Evolutionary conservation across 2,888 invertebrate genomes (phyloP).

Genomic region (Ariolimax columbianus): DNA sequence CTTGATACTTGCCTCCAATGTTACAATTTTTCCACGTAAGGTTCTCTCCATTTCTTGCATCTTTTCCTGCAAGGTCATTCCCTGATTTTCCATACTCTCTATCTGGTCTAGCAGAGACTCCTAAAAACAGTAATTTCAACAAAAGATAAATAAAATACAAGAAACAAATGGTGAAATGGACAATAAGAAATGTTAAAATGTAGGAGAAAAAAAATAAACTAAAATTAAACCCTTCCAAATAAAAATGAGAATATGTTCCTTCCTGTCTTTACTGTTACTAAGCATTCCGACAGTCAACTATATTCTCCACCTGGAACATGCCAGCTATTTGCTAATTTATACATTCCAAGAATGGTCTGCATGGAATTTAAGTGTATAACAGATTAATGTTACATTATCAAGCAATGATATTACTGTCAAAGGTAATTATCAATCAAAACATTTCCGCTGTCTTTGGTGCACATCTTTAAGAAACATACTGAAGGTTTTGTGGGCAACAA

Average conservation of each 20-base stretch:
- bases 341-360: too few species aligned
- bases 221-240: background rate
- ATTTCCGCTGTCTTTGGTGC: too few species aligned
- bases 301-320: too few species aligned
- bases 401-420: too few species aligned
- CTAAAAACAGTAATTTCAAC: constrained; percentile 9
- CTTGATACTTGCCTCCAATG: constrained; percentile 48
- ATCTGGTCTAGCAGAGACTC: constrained; percentile 66
- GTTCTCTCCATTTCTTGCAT: constrained; percentile 57
- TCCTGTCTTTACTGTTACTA: background rate
- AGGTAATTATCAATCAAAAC: too few species aligned
- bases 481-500: too few species aligned
- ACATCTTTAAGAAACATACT: too few species aligned
- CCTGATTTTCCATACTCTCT: constrained; percentile 65
- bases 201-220: background rate
- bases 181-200: background rate
- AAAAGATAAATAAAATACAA: background rate
- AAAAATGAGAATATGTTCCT: background rate
- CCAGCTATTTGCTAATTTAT: too few species aligned
- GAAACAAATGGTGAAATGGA: too few species aligned
- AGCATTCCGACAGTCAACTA: too few species aligned
- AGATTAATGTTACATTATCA: too few species aligned
- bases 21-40: constrained; percentile 55
- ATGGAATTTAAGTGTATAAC: too few species aligned
- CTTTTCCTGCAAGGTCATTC: constrained; percentile 56